Evolutionary conservation across 2,888 invertebrate genomes (phyloP).

Genomic region (Rhyacophila evoluta): DNA sequence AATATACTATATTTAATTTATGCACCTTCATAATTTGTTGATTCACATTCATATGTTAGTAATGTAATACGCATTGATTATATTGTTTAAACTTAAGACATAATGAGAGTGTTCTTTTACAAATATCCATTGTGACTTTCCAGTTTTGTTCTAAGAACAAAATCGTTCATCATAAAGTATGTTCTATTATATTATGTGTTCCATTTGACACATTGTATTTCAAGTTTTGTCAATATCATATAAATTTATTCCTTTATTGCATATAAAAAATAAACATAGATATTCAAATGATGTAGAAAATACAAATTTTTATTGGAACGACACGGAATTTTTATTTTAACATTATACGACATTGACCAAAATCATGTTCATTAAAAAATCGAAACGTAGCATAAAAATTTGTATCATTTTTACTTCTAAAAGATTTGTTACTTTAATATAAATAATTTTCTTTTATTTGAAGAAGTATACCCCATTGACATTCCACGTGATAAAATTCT

Average conservation of each 20-base stretch:
- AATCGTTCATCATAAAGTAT: no score
- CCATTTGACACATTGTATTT: no score
- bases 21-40: no score
- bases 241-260: background rate
- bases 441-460: background rate
- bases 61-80: no score
- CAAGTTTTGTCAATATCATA: no score
- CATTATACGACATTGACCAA: background rate
- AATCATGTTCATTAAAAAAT: background rate
- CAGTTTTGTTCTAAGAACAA: no score
- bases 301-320: background rate
- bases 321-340: background rate
- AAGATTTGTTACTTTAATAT: background rate
- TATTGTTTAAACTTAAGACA: no score
- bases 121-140: no score
- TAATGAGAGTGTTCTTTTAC: no score
- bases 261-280: slow-evolving; percentile 1
- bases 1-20: no score
- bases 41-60: no score
- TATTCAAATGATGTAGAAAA: background rate
- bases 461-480: background rate
- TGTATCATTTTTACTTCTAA: background rate
- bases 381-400: background rate
- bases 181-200: no score
- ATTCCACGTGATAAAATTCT: background rate